phyloP scores from a whole-genome alignment of 1,140 invertebrate species.

The Leptopilina boulardi region DNA sequence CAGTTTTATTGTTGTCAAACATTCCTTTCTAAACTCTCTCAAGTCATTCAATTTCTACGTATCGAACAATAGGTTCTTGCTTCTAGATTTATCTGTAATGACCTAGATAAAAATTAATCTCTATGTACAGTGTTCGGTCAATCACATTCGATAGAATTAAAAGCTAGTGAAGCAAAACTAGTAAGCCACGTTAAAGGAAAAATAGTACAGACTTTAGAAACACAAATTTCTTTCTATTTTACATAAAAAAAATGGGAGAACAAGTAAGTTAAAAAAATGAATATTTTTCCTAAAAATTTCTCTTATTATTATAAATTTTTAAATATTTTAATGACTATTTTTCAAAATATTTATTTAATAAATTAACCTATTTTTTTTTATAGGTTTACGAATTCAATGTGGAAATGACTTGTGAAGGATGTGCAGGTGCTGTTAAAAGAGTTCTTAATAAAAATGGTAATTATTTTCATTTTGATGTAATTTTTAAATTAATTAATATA shows the following conservation, averaged over 20 bases:
- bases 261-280: neutral
- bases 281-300: neutral
- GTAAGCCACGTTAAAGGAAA: no score
- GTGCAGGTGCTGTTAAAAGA: constrained; percentile 87
- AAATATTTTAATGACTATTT: neutral
- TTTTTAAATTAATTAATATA: constrained; percentile 29
- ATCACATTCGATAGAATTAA: neutral
- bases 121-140: neutral
- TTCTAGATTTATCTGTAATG: constrained; percentile 15
- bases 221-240: neutral
- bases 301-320: neutral
- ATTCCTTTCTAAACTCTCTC: neutral
- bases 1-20: neutral
- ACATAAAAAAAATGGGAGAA: neutral
- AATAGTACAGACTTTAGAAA: neutral
- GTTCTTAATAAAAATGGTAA: constrained; percentile 86
- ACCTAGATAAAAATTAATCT: constrained; percentile 6
- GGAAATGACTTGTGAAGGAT: constrained; percentile 94
- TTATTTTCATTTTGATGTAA: constrained; percentile 43
- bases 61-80: constrained; percentile 27
- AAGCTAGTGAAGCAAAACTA: neutral
- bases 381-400: constrained; percentile 89
- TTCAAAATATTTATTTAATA: neutral
- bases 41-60: neutral
- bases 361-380: constrained; percentile 51